These are phyloP conservation scores for Syngnathus rostellatus DNA, from an alignment of 2,797 vertebrate genomes.

Conservation along the genomic window DNA sequence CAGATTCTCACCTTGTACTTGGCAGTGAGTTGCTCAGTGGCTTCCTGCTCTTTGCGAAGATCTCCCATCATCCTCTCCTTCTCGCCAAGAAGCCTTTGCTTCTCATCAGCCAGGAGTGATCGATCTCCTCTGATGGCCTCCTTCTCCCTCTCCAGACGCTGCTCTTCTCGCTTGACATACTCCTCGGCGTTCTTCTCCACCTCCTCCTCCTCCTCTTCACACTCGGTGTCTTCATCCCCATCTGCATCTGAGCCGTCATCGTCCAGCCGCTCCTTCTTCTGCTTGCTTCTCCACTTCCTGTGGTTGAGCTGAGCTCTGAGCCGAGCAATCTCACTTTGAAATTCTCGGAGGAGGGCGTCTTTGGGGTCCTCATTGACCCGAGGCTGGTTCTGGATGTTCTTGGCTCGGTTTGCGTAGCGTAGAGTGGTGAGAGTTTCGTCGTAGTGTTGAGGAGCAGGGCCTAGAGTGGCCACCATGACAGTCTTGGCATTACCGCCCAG, in stretches of 20 bases:
- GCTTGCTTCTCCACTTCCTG: conserved; percentile 73
- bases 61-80: conserved; percentile 95
- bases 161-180: conserved; percentile 46
- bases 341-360: conserved; percentile 87
- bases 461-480: conserved; percentile 93
- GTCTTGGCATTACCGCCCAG: conserved; percentile 95
- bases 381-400: conserved; percentile 96
- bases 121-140: conserved; percentile 87
- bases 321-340: conserved; percentile 88
- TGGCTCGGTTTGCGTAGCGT: conserved; percentile 90
- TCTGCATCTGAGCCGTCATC: conserved; percentile 51
- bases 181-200: conserved; percentile 69
- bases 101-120: conserved; percentile 85
- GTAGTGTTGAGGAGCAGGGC: conserved; percentile 83
- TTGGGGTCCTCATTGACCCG: conserved; percentile 95
- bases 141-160: conserved; percentile 86
- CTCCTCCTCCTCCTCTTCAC: conserved; percentile 51
- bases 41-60: conserved; percentile 86
- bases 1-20: conserved; percentile 82
- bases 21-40: conserved; percentile 83
- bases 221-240: conserved; percentile 54
- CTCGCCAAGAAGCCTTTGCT: conserved; percentile 88
- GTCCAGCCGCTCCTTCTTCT: conserved; percentile 71
- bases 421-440: conserved; percentile 93
- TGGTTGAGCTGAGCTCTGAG: conserved; percentile 88